Percentiles rank a stretch among this genome's conserved stretches.
Evolutionary conservation across 2,888 invertebrate genomes (phyloP).

Genomic region (Tanytarsus gracilentus): DNA sequence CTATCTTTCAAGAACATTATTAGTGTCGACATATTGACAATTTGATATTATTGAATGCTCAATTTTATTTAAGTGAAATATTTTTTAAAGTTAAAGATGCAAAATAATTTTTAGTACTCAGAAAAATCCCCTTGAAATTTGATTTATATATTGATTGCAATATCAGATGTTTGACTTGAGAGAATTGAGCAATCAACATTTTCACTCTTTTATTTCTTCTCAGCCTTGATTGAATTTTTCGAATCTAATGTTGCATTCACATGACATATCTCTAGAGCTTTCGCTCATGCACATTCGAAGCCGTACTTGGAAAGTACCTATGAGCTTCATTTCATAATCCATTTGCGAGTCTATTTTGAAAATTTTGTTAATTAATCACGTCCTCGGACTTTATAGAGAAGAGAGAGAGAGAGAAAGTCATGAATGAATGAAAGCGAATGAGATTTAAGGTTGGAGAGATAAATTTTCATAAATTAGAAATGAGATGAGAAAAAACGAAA

Average conservation of each 20-base stretch:
- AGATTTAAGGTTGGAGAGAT: background rate
- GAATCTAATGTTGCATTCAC: no score
- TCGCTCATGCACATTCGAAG: no score
- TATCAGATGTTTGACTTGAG: conserved; percentile 8
- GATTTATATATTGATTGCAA: background rate
- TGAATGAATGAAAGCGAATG: background rate
- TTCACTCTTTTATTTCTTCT: background rate
- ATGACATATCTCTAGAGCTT: no score
- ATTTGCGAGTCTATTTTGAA: conserved; percentile 3
- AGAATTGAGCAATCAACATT: conserved; percentile 14
- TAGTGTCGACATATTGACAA: no score
- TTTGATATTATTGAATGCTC: no score
- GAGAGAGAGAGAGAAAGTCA: background rate
- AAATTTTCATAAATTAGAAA: background rate
- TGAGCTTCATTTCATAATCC: background rate
- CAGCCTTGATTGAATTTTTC: background rate
- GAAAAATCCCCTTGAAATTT: no score
- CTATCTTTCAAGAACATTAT: no score
- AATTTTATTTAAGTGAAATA: no score
- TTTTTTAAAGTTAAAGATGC: no score
- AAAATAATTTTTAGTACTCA: no score
- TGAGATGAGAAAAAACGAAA: background rate
- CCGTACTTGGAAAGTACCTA: no score
- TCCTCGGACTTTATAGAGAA: background rate
- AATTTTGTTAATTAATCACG: conserved; percentile 12